Conservation (phyloP, 2,113 vertebrate genomes). For the Lutjanus erythropterus region DNA sequence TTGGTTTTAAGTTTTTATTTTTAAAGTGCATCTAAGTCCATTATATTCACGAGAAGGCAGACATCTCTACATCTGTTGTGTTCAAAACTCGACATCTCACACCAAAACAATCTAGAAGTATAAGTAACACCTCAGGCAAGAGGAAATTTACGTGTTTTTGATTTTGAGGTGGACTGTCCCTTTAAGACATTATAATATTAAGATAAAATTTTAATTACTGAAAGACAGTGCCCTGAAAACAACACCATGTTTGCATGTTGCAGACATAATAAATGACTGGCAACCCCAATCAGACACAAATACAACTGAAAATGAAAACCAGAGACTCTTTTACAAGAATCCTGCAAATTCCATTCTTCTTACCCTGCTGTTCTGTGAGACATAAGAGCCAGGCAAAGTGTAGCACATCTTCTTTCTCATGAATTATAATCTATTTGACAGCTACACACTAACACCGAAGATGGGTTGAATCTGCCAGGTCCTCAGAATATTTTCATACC, state of each 20-base stretch:
- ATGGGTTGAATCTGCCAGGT: slow-evolving; percentile 42
- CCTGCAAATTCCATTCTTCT: slow-evolving; percentile 53
- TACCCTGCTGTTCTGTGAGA: slow-evolving; percentile 60
- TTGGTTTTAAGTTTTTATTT: too few relatives aligned
- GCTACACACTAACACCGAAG: slow-evolving; percentile 37
- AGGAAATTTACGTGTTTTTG: too few relatives aligned
- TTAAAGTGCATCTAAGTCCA: too few relatives aligned
- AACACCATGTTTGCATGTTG: slow-evolving; percentile 11
- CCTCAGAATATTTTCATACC: slow-evolving; percentile 59
- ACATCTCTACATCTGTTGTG: too few relatives aligned
- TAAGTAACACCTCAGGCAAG: too few relatives aligned
- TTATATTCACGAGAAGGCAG: too few relatives aligned
- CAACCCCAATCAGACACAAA: slow-evolving; percentile 42
- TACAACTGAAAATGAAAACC: slow-evolving; percentile 62
- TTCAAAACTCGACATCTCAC: too few relatives aligned
- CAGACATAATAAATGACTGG: slow-evolving; percentile 35
- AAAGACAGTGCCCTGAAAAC: slow-evolving; percentile 31
- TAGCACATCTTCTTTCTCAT: slow-evolving; percentile 64
- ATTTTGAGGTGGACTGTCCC: too few relatives aligned
- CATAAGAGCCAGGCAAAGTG: slow-evolving; percentile 51
- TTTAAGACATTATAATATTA: neutral
- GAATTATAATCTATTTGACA: slow-evolving; percentile 76
- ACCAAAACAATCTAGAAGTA: too few relatives aligned
- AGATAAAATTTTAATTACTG: slow-evolving; percentile 1
- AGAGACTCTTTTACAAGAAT: slow-evolving; percentile 59